A percentile compares a stretch with the other conserved stretches of the same genome.
phyloP scores from a whole-genome alignment of 2,113 vertebrate genomes.

The Podarcis raffonei region DNA sequence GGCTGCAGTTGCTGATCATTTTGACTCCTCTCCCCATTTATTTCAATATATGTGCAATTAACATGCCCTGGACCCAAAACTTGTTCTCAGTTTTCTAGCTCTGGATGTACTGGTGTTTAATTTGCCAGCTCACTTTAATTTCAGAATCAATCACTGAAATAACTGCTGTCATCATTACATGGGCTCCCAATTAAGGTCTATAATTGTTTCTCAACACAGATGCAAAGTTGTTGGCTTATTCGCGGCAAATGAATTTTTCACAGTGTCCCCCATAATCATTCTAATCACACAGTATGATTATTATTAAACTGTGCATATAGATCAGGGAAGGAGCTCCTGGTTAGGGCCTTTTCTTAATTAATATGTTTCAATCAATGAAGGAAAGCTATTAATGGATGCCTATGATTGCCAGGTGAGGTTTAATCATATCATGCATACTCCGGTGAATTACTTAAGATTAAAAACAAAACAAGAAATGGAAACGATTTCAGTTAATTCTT shows the following conservation, averaged over 20 bases:
- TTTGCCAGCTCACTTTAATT: conserved; percentile 75
- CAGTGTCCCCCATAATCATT: conserved; percentile 68
- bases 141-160: conserved; percentile 77
- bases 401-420: conserved; percentile 44
- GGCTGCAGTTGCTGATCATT: too few species aligned
- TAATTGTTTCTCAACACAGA: conserved; percentile 82
- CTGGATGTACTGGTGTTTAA: conserved; percentile 42
- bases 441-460: background rate
- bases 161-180: conserved; percentile 80
- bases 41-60: background rate
- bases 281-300: conserved; percentile 72
- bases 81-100: conserved; percentile 45
- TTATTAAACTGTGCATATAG: conserved; percentile 73
- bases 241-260: conserved; percentile 75
- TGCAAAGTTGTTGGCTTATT: conserved; percentile 71
- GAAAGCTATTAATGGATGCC: conserved; percentile 54
- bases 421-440: conserved; percentile 28
- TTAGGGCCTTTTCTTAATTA: conserved; percentile 69
- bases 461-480: conserved; percentile 31
- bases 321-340: conserved; percentile 68
- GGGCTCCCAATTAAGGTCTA: conserved; percentile 74
- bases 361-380: conserved; percentile 63
- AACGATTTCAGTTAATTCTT: conserved; percentile 34
- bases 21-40: background rate
- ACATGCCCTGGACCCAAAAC: background rate